A percentile compares a stretch with the other conserved stretches of the same genome.
These are phyloP conservation scores for Thomomys bottae DNA, from an alignment of 2,113 vertebrate species.

Conservation along the genomic window DNA sequence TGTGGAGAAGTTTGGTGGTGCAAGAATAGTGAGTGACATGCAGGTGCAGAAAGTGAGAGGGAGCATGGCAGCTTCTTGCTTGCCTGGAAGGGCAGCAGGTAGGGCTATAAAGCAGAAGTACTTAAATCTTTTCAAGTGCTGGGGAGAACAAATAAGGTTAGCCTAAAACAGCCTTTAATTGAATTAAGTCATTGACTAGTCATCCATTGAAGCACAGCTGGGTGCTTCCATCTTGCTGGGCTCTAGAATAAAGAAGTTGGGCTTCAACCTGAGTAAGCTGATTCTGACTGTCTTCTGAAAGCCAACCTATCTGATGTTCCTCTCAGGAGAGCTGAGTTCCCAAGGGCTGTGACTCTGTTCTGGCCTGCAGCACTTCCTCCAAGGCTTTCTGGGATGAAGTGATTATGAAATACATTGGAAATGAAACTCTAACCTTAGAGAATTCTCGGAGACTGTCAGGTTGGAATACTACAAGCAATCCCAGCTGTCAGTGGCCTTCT, in stretches of 20 bases:
- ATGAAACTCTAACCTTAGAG: neutral
- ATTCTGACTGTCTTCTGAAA: neutral
- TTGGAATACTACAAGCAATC: neutral
- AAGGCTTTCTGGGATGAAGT: neutral
- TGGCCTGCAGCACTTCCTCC: neutral
- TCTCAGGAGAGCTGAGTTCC: neutral
- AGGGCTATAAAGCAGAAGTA: neutral
- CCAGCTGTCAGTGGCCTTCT: neutral
- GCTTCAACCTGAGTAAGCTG: neutral
- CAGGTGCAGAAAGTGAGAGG: too few species aligned
- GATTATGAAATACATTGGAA: conserved; percentile 18
- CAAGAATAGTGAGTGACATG: neutral
- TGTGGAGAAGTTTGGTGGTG: neutral
- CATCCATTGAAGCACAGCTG: neutral
- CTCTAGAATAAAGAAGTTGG: neutral
- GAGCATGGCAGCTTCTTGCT: neutral
- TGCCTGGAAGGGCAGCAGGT: too few species aligned
- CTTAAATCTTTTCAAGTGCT: neutral
- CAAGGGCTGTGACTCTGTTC: neutral
- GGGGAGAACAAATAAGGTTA: neutral
- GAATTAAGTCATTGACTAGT: neutral
- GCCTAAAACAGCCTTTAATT: neutral
- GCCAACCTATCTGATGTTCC: neutral
- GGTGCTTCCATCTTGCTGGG: neutral
- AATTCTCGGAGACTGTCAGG: neutral